Conservation (phyloP, 2,797 vertebrate genomes). For the Gymnopithys bicolor region DNA sequence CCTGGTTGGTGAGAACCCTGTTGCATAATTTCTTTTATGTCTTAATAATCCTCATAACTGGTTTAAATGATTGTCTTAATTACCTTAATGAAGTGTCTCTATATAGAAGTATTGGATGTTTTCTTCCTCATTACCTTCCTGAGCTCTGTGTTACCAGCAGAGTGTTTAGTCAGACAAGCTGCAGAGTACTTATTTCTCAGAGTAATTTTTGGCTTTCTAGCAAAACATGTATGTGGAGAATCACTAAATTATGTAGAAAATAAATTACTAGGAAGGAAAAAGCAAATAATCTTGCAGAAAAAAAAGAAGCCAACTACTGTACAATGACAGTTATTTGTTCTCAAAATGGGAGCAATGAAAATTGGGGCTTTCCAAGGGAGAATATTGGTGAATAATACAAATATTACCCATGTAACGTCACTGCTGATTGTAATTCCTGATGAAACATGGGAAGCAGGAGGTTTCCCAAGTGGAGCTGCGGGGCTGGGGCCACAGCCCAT, state of each 20-base stretch:
- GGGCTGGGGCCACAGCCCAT: neutral
- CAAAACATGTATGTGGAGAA: neutral
- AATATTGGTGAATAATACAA: neutral
- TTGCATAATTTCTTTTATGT: slow-evolving; percentile 33
- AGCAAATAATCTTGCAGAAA: neutral
- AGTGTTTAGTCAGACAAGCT: neutral
- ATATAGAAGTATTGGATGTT: neutral
- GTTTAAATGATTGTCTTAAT: slow-evolving; percentile 32
- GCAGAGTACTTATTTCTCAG: neutral
- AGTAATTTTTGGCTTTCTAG: neutral
- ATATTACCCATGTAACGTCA: neutral
- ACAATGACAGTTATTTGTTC: neutral
- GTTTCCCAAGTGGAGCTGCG: neutral
- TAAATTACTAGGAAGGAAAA: neutral
- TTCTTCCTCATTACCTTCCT: neutral
- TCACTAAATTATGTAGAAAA: neutral
- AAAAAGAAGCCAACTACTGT: neutral
- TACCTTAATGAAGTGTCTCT: slow-evolving; percentile 47
- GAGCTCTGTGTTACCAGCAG: neutral
- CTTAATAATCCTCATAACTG: slow-evolving; percentile 28
- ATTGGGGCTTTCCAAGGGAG: neutral
- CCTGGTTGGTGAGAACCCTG: neutral
- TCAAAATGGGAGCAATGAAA: neutral
- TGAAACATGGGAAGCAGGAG: neutral
- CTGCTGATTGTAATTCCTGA: neutral